phyloP scores from a whole-genome alignment of 1,140 invertebrate species.

The Saxidomus purpurata region DNA sequence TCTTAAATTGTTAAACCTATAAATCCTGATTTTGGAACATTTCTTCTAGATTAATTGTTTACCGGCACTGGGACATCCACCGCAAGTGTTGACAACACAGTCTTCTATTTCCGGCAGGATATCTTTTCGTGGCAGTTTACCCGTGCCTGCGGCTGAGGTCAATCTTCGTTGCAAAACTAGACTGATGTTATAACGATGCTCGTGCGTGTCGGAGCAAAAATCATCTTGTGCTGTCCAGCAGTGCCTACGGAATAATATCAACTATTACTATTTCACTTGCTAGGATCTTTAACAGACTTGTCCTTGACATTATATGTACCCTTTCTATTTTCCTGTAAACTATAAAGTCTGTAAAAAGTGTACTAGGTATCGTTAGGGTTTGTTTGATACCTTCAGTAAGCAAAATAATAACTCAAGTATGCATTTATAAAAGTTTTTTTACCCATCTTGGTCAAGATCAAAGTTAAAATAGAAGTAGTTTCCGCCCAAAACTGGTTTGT shows the following conservation, averaged over 20 bases:
- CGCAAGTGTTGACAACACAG: constrained; percentile 67
- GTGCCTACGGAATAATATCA: too few species aligned
- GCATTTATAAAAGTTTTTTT: background rate
- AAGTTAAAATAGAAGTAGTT: constrained; percentile 50
- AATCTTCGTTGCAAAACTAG: background rate
- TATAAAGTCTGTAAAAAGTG: too few species aligned
- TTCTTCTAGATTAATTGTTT: background rate
- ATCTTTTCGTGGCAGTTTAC: constrained; percentile 58
- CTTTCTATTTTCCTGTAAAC: too few species aligned
- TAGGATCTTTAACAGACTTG: too few species aligned
- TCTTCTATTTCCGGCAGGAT: constrained; percentile 62
- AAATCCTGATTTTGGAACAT: too few species aligned
- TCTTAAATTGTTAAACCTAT: too few species aligned
- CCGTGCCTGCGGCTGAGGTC: constrained; percentile 64
- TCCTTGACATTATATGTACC: background rate
- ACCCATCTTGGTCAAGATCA: constrained; percentile 39
- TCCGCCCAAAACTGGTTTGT: background rate
- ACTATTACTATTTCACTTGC: too few species aligned
- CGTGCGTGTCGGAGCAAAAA: too few species aligned
- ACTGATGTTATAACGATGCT: too few species aligned
- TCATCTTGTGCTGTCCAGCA: constrained; percentile 4
- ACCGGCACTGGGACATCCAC: constrained; percentile 70
- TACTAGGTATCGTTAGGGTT: too few species aligned
- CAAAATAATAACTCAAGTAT: too few species aligned
- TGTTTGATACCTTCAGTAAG: too few species aligned